These are phyloP conservation scores for Priocnemis perturbator DNA, from an alignment of 2,888 invertebrate species.

Conservation along the genomic window DNA sequence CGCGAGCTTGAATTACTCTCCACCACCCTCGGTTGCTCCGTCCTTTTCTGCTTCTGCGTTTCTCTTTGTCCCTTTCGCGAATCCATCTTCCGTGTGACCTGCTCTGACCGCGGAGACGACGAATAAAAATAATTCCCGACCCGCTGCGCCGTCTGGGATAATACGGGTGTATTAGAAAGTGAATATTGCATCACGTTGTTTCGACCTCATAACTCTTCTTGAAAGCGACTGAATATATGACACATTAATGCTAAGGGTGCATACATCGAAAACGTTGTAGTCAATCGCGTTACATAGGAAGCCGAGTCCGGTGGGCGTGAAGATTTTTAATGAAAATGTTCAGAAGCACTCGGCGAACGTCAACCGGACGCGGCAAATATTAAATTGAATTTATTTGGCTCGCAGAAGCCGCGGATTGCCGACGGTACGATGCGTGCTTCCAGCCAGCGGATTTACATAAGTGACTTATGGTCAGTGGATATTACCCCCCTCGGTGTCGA, in stretches of 20 bases:
- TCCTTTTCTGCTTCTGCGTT: too few relatives aligned
- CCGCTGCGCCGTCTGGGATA: too few relatives aligned
- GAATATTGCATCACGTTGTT: slow-evolving; percentile 10
- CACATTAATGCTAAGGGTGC: not conserved
- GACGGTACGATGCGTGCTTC: slow-evolving; percentile 50
- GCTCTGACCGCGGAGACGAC: slow-evolving; percentile 28
- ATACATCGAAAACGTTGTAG: too few relatives aligned
- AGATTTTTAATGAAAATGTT: too few relatives aligned
- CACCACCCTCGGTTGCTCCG: not conserved
- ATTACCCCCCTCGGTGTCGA: slow-evolving; percentile 49
- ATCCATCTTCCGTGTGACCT: slow-evolving; percentile 21
- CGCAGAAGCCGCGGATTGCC: slow-evolving; percentile 27
- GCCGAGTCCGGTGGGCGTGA: too few relatives aligned
- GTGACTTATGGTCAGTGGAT: slow-evolving; percentile 66
- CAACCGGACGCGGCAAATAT: slow-evolving; percentile 36
- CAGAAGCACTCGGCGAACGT: too few relatives aligned
- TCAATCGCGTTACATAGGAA: too few relatives aligned
- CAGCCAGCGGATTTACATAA: slow-evolving; percentile 65
- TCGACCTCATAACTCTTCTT: too few relatives aligned
- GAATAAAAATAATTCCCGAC: slow-evolving; percentile 15
- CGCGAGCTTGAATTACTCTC: not conserved
- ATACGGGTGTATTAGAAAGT: too few relatives aligned
- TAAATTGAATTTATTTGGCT: slow-evolving; percentile 56
- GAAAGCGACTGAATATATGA: too few relatives aligned
- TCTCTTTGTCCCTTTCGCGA: too few relatives aligned